Base-by-base conservation (phyloP, 2,888 invertebrate species). In the Lasioglossum villosulum region DNA sequence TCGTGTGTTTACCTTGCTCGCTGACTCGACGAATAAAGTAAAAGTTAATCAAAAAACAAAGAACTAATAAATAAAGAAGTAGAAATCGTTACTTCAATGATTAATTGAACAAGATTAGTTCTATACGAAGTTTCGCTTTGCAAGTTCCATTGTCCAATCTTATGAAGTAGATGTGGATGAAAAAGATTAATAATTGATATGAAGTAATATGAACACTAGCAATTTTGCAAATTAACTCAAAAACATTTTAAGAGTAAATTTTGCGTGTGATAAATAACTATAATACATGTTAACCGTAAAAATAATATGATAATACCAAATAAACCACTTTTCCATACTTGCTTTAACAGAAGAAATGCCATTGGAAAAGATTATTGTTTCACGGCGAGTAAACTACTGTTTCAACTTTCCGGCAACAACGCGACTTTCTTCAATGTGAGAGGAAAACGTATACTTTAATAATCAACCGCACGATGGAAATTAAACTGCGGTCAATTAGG, bases 401-500 rank as follows among this genome's bases (percentile, higher is more conserved):
- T 56, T 3, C 1, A 27, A 56, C n/a, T n/a, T 56, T n/a, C n/a
- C 56, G n/a, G n/a, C 10, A 23, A 27, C 56, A 5, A 56, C 12
- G 4, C 59, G 27, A 27, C 1, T 27, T 6, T 4, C 16, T 30
- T 2, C 5, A n/a, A 27, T 30, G 27, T 27, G 27, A 5, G 59
- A 59, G 2, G 59, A 59, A 30, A 27, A 5, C 59, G 12, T 59
- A 30, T 59, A 12, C 27, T n/a, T 27, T 27, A 30, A 59, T 27
- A 16, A 59, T 16, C 14, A 27, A 16, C 16, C 5, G 59, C 12
- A 14, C 5, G 14, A 59, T 14, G 59, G 27, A 12, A 59, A 59
- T 27, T 39, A 66, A 42, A 30, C 59, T 37, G 75, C 82, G 75
- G 73, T 73, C 75, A 82, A 48, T 75, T 85, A 78, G 34, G 30